Evolutionary conservation across 2,888 invertebrate species (phyloP).

Genomic region (Aethes cnicana): DNA sequence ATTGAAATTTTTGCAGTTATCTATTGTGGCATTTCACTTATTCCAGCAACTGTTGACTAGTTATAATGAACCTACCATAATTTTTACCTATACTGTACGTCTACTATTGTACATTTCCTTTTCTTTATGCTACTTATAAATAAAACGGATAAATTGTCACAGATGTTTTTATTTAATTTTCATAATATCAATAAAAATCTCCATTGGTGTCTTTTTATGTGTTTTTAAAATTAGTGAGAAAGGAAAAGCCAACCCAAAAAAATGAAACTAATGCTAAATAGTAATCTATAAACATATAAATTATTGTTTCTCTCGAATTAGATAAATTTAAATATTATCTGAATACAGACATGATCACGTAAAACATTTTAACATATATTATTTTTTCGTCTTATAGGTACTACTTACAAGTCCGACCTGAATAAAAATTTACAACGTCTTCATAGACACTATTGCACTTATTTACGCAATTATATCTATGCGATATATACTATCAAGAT

Average conservation of each 20-base stretch:
- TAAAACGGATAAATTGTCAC: slow-evolving; percentile 30
- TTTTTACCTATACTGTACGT: background rate
- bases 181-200: slow-evolving; percentile 33
- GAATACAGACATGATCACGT: slow-evolving; percentile 28
- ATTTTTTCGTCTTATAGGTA: slow-evolving; percentile 19
- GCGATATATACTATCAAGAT: no score
- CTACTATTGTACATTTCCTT: slow-evolving; percentile 6
- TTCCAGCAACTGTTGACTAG: no score
- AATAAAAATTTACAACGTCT: slow-evolving; percentile 24
- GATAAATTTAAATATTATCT: slow-evolving; percentile 24
- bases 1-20: no score
- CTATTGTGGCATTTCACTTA: no score
- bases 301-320: slow-evolving; percentile 28
- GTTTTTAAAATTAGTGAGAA: slow-evolving; percentile 24
- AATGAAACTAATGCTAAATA: slow-evolving; percentile 45
- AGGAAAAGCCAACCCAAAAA: slow-evolving; percentile 40
- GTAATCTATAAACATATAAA: slow-evolving; percentile 34
- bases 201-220: slow-evolving; percentile 31
- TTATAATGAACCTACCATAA: no score
- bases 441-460: slow-evolving; percentile 26
- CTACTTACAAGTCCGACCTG: slow-evolving; percentile 26
- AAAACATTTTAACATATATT: slow-evolving; percentile 25
- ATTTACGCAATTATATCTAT: slow-evolving; percentile 14
- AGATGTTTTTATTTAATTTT: slow-evolving; percentile 32
- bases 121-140: slow-evolving; percentile 20